Conservation (phyloP, 2,888 invertebrate species). For the Stegana nigrithorax region DNA sequence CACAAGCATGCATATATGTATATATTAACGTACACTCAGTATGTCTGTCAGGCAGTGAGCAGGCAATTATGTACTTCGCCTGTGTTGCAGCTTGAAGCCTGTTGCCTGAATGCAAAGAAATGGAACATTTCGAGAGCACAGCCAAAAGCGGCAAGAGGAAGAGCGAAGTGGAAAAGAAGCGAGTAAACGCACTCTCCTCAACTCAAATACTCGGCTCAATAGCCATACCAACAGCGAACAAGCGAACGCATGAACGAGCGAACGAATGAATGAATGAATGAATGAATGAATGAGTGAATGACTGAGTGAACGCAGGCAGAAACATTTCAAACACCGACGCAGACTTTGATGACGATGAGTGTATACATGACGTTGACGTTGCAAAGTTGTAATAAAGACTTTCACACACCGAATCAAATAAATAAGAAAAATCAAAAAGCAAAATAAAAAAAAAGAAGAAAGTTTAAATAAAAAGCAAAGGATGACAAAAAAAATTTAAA, state of each 20-base stretch:
- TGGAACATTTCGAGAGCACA: too few relatives aligned
- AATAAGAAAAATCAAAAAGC: too few relatives aligned
- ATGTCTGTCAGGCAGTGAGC: conserved; percentile 18
- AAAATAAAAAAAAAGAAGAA: too few relatives aligned
- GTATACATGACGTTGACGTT: too few relatives aligned
- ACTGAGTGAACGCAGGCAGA: background rate
- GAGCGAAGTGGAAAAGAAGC: background rate
- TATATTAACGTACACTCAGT: background rate
- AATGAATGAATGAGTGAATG: too few relatives aligned
- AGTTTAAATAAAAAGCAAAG: too few relatives aligned
- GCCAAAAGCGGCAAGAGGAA: too few relatives aligned
- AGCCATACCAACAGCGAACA: background rate
- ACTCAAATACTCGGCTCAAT: background rate
- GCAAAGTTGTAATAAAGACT: conserved; percentile 47
- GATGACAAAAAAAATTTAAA: background rate
- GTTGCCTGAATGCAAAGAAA: background rate
- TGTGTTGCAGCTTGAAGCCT: conserved; percentile 45
- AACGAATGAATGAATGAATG: too few relatives aligned
- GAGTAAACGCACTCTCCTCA: background rate
- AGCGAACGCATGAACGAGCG: too few relatives aligned
- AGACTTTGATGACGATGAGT: background rate
- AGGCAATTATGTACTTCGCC: conserved; percentile 62
- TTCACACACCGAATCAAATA: too few relatives aligned
- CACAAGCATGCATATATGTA: background rate
- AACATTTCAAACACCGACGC: background rate